phyloP scores from a whole-genome alignment of 2,797 vertebrate species.

The Myotis vivesi region DNA sequence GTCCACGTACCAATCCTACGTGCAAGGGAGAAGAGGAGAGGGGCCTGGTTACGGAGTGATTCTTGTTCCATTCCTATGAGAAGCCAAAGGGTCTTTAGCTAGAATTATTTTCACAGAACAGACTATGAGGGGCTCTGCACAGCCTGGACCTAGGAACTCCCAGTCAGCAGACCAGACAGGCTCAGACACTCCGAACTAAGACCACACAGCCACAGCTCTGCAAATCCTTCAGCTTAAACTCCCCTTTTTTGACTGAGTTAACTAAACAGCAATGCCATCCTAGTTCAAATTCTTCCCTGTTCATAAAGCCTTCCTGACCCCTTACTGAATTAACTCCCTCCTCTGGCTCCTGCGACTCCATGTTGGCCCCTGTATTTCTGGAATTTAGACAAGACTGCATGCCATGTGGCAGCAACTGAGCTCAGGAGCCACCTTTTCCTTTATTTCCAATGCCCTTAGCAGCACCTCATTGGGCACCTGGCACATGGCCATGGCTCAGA shows the following conservation, averaged over 20 bases:
- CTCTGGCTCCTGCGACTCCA: background rate
- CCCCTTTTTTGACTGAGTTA: background rate
- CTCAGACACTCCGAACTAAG: background rate
- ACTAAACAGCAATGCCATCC: background rate
- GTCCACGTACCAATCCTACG: background rate
- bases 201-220: background rate
- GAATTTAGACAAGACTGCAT: background rate
- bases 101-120: conserved; percentile 30
- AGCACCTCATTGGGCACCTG: background rate
- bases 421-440: background rate
- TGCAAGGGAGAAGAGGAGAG: background rate
- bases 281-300: background rate
- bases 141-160: background rate
- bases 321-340: background rate
- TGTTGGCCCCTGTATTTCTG: background rate
- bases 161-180: background rate
- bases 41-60: background rate
- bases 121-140: background rate
- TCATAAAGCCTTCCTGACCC: background rate
- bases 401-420: background rate
- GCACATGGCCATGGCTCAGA: background rate
- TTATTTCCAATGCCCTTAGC: background rate
- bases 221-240: background rate
- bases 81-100: conserved; percentile 1
- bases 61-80: background rate